A percentile compares a stretch with the other conserved stretches of the same genome.
These are phyloP conservation scores for Clanis bilineata DNA, from an alignment of 2,888 invertebrate species.

Conservation along the genomic window DNA sequence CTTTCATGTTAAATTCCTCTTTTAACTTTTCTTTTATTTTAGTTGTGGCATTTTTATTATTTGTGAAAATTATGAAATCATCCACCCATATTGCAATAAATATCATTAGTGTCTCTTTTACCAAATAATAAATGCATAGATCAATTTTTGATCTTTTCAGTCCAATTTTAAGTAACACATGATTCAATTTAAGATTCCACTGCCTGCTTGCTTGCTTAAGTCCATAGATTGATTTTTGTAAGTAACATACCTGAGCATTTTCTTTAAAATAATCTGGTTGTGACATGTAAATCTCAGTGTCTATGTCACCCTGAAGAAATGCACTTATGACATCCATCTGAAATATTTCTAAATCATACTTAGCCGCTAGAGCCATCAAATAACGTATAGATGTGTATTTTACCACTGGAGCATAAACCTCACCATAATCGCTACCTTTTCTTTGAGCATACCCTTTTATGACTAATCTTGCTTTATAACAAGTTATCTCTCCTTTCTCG, in stretches of 20 bases:
- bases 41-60: constrained; percentile 10
- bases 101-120: constrained; percentile 11
- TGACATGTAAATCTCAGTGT: constrained; percentile 32
- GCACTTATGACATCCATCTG: constrained; percentile 33
- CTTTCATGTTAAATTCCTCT: constrained; percentile 22
- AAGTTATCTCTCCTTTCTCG: constrained; percentile 19
- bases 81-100: constrained; percentile 28
- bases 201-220: constrained; percentile 31
- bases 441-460: constrained; percentile 29
- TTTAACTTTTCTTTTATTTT: constrained; percentile 23
- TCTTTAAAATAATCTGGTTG: constrained; percentile 25
- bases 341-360: constrained; percentile 23
- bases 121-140: constrained; percentile 24
- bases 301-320: constrained; percentile 33
- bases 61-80: constrained; percentile 24
- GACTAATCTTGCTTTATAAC: constrained; percentile 26
- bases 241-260: constrained; percentile 24
- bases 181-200: constrained; percentile 29
- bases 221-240: constrained; percentile 30
- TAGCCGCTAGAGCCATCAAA: constrained; percentile 28
- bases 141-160: constrained; percentile 23
- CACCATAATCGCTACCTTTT: constrained; percentile 29
- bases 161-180: constrained; percentile 16
- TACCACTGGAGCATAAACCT: constrained; percentile 28
- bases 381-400: constrained; percentile 19